phyloP scores from a whole-genome alignment of 2,797 vertebrate genomes.

The Gallinago solitaria region DNA sequence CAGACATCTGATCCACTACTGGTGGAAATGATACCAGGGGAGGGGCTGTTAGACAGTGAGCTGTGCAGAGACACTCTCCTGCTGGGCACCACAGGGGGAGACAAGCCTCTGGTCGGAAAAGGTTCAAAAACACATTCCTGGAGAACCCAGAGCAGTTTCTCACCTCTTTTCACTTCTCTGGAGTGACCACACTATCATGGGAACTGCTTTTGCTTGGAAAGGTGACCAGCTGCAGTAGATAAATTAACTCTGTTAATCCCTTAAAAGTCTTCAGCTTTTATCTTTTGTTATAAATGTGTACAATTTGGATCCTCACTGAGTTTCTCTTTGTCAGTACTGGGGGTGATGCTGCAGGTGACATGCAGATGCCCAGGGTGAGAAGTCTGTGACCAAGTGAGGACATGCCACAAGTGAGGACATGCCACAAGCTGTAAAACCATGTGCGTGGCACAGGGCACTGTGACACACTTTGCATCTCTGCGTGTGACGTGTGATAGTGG shows the following conservation, averaged over 20 bases:
- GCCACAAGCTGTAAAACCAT: background rate
- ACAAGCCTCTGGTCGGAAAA: background rate
- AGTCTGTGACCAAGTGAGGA: background rate
- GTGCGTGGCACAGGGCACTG: background rate
- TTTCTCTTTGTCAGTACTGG: background rate
- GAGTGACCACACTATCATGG: background rate
- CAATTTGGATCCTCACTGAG: background rate
- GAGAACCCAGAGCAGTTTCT: background rate
- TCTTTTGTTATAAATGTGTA: background rate
- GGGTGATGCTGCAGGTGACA: background rate
- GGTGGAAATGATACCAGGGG: background rate
- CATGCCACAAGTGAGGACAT: fast-evolving
- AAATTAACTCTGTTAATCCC: background rate
- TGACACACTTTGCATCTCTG: background rate
- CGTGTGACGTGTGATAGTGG: fast-evolving
- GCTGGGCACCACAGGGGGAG: background rate
- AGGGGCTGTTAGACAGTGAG: background rate
- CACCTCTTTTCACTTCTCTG: background rate
- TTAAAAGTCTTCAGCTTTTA: background rate
- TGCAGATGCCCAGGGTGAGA: background rate
- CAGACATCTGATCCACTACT: background rate
- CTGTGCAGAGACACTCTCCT: background rate
- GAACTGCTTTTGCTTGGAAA: background rate
- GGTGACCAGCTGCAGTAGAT: background rate
- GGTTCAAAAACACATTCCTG: background rate